These are phyloP conservation scores for Fragum sueziense DNA, from an alignment of 2,888 invertebrate genomes.

Conservation along the genomic window DNA sequence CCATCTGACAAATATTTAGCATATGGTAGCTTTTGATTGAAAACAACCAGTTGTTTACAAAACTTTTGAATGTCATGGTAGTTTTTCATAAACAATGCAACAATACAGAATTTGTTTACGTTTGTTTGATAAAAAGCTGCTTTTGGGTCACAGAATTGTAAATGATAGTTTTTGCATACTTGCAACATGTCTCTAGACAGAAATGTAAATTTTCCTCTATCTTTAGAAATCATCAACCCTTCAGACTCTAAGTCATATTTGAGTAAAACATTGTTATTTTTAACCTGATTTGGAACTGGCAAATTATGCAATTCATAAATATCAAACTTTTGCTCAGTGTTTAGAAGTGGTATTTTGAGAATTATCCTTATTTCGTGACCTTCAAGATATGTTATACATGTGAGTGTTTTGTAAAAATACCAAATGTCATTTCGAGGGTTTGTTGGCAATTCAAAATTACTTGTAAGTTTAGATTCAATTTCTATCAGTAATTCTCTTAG, in stretches of 20 bases:
- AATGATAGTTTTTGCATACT: background rate
- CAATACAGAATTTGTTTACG: no score
- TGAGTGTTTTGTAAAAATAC: constrained; percentile 28
- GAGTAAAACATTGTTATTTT: background rate
- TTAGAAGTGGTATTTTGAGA: constrained; percentile 19
- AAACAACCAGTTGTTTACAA: no score
- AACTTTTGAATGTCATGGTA: no score
- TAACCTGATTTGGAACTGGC: background rate
- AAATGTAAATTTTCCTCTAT: background rate
- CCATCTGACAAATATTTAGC: no score
- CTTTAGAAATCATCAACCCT: background rate
- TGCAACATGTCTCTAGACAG: background rate
- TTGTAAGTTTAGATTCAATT: constrained; percentile 11
- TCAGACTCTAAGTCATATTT: background rate
- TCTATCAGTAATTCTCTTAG: constrained; percentile 12
- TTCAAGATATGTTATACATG: constrained; percentile 21
- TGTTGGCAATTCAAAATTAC: constrained; percentile 18
- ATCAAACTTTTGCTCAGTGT: constrained; percentile 15
- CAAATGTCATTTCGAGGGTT: constrained; percentile 32
- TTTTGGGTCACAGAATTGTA: no score
- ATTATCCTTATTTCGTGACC: constrained; percentile 22
- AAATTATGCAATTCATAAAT: background rate
- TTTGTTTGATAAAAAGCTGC: no score
- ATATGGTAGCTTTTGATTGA: no score
- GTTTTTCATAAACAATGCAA: no score